A percentile compares a stretch with the other conserved stretches of the same genome.
phyloP scores from a whole-genome alignment of 2,113 vertebrate species.

The Vulpes ferrilata region DNA sequence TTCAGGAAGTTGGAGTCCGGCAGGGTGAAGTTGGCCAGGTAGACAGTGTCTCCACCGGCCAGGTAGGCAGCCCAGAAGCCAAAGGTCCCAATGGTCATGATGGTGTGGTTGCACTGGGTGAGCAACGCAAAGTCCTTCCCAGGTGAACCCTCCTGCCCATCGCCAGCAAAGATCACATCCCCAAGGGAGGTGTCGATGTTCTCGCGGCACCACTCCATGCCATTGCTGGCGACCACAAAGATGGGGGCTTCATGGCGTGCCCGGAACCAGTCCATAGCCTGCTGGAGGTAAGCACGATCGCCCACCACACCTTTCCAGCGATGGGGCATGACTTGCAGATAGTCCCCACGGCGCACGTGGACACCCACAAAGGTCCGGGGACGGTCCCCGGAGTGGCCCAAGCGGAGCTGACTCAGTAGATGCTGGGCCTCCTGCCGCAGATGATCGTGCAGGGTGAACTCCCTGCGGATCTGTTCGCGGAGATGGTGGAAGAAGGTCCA shows the following conservation, averaged over 20 bases:
- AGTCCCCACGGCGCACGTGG: slow-evolving; percentile 85
- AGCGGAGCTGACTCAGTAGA: slow-evolving; percentile 30
- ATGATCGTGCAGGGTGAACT: slow-evolving; percentile 83
- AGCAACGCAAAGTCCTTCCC: slow-evolving; percentile 81
- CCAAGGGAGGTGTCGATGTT: slow-evolving; percentile 81
- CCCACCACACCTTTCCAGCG: slow-evolving; percentile 84
- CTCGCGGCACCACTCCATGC: slow-evolving; percentile 84
- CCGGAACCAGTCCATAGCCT: slow-evolving; percentile 85
- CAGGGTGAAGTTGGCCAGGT: slow-evolving; percentile 84
- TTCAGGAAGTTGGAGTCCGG: slow-evolving; percentile 77
- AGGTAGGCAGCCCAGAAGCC: slow-evolving; percentile 85
- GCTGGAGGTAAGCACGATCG: slow-evolving; percentile 75
- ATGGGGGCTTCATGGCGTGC: slow-evolving; percentile 72
- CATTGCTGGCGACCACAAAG: slow-evolving; percentile 85
- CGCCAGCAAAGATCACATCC: slow-evolving; percentile 82
- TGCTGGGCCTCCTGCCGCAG: slow-evolving; percentile 66
- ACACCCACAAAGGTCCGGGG: slow-evolving; percentile 81
- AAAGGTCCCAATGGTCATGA: slow-evolving; percentile 86
- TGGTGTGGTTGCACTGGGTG: slow-evolving; percentile 83
- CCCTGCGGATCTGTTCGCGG: slow-evolving; percentile 73
- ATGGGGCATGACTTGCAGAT: slow-evolving; percentile 78
- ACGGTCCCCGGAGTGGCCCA: accelerated
- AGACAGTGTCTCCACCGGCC: slow-evolving; percentile 81
- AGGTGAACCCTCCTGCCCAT: slow-evolving; percentile 54
- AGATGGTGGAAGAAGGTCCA: slow-evolving; percentile 87